Conservation (phyloP, 2,888 invertebrate species). For the Rhopalosiphum nymphaeae region DNA sequence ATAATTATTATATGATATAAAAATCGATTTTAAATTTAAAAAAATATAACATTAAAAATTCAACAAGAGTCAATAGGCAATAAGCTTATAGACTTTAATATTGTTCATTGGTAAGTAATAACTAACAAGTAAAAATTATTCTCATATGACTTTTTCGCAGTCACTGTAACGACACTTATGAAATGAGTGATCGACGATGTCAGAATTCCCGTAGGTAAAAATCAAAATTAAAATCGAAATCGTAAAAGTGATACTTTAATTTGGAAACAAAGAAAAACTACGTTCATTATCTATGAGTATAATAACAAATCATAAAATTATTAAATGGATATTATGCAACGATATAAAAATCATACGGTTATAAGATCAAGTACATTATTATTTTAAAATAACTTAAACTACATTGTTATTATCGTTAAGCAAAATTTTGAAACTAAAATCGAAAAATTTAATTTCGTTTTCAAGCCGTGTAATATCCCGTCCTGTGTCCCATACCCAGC, state of each 20-base stretch:
- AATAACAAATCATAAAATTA: too few relatives aligned
- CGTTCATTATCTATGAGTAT: too few relatives aligned
- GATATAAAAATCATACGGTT: too few relatives aligned
- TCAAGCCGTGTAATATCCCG: background rate
- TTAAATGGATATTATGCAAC: too few relatives aligned
- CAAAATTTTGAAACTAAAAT: background rate
- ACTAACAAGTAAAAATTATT: background rate
- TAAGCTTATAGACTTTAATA: too few relatives aligned
- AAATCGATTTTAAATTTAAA: too few relatives aligned
- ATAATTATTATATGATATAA: too few relatives aligned
- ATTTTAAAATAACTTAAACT: background rate
- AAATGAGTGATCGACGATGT: background rate
- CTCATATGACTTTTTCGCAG: background rate
- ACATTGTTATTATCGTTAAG: background rate
- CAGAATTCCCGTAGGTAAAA: background rate
- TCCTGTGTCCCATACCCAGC: too few relatives aligned
- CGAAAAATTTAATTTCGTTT: background rate
- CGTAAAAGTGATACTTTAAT: background rate
- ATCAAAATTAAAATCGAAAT: background rate
- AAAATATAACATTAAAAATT: too few relatives aligned
- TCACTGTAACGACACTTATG: background rate
- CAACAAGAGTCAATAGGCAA: too few relatives aligned
- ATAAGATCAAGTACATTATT: background rate
- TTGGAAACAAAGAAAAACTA: background rate
- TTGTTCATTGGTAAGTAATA: background rate